Evolutionary conservation across 53 echinoderm and acorn worm species (phyloP), one percentile per base, ranked within the genome.

Genomic region (Actinopyga echinites): DNA sequence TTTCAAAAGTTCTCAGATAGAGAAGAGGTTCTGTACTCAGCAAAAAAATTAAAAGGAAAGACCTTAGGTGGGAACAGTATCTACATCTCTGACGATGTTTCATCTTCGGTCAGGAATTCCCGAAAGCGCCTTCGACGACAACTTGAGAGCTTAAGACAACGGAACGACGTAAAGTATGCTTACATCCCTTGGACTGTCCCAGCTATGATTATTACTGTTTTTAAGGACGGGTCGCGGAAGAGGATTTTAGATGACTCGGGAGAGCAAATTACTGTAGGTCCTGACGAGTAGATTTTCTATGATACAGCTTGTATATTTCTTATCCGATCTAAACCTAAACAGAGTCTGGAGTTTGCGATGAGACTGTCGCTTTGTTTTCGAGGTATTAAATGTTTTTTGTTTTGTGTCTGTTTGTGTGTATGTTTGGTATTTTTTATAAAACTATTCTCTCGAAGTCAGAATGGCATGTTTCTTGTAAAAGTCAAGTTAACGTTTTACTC

Each of bases 101-200:
- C 42, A 13, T 8, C 15, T 31, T 31, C 36, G 35, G 69, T 69
- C 1, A 8, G 69, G 6, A 34, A 69, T 69, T 31, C 69, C 9
- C 33, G 69, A 13, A 69, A 69, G n/a, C 34, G 42, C 30, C 28
- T 69, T 15, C 34, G 42, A 13, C 69, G 11, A 32, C 30, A 13
- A 12, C 42, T 69, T 10, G 69, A 69, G 15, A 35, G 19, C 3
- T 3, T 65, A 17, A 65, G 28, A 24, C n/a, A 32, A 5, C 5
- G 69, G 34, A 30, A 8, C n/a, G 34, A 34, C 8, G 69, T 69
- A 35, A 69, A 40, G n/a, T 69, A 69, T 69, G 69, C 36, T 13
- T 40, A 31, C 22, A 33, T 69, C 42, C 69, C 69, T 31, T 69
- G 69, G 69, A 37, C 69, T 69, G 69, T 69, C 42, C 69, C 69